Percentiles rank a stretch among this genome's conserved stretches.
phyloP scores from a whole-genome alignment of 2,113 vertebrate genomes.

The Corythaeola cristata region DNA sequence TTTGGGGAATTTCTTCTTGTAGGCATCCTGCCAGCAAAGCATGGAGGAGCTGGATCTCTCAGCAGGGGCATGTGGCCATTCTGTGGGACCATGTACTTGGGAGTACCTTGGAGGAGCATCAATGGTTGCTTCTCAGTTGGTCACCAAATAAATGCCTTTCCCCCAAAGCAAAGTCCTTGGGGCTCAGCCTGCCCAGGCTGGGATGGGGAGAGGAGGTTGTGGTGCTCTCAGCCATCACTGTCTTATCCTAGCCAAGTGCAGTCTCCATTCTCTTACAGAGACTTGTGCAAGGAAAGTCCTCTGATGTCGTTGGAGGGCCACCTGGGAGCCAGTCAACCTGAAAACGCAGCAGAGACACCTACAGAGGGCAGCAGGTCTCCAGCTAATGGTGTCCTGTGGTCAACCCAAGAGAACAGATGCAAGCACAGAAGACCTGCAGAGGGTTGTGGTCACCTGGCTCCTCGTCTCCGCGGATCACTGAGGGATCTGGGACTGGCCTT shows the following conservation, averaged over 20 bases:
- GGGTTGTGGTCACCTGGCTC: not conserved
- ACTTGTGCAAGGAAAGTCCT: too few relatives aligned
- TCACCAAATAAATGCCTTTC: not conserved
- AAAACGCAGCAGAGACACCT: not conserved
- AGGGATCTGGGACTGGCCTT: not conserved
- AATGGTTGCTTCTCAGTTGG: not conserved
- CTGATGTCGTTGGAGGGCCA: not conserved
- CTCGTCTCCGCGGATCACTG: not conserved
- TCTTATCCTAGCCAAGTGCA: not conserved
- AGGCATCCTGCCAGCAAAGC: not conserved
- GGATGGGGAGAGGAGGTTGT: not conserved
- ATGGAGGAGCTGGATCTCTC: not conserved
- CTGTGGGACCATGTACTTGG: not conserved
- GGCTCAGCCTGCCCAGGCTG: not conserved
- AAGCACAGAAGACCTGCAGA: not conserved
- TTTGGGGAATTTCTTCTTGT: not conserved
- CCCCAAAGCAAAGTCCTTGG: not conserved
- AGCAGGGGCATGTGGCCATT: not conserved
- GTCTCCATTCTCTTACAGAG: rapidly evolving
- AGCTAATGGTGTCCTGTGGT: not conserved
- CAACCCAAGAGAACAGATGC: not conserved
- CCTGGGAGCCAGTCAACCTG: not conserved
- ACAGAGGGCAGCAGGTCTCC: constrained; percentile 54
- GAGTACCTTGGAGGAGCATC: not conserved
- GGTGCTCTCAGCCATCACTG: not conserved